Percentiles rank a stretch among this genome's conserved stretches.
Conservation (phyloP, 64 coral and sea anemone genomes). For the Montipora efflorescens region DNA sequence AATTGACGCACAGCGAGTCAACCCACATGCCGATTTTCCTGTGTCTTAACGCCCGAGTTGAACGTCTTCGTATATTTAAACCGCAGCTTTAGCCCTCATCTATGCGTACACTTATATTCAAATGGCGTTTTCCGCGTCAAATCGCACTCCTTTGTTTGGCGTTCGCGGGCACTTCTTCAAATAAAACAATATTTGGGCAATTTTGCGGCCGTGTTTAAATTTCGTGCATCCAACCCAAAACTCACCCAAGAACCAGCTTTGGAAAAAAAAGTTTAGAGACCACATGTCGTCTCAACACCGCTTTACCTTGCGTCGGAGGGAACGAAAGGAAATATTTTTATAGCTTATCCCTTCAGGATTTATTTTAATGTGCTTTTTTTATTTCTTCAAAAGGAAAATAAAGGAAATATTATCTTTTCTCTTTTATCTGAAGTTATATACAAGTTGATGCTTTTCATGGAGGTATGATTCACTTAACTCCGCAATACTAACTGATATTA, state of each 20-base stretch:
- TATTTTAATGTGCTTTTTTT: constrained; percentile 95
- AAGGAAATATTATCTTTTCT: constrained; percentile 75
- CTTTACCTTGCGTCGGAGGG: not conserved
- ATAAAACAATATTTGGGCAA: constrained; percentile 98
- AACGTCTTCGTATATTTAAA: constrained; percentile 91
- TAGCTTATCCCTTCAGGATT: not conserved
- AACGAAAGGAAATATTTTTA: not conserved
- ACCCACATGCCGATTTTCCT: constrained; percentile 81
- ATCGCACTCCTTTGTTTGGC: constrained; percentile 85
- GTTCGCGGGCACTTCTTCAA: constrained; percentile 93
- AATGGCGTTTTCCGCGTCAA: constrained; percentile 85
- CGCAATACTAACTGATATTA: constrained; percentile 80
- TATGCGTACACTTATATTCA: constrained; percentile 95
- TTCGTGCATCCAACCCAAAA: constrained; percentile 72
- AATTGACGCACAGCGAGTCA: constrained; percentile 93
- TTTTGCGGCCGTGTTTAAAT: constrained; percentile 80
- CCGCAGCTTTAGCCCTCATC: constrained; percentile 84
- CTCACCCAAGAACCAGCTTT: constrained; percentile 16
- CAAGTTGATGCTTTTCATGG: constrained; percentile 69
- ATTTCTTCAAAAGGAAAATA: constrained; percentile 98
- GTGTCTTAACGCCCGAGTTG: constrained; percentile 92
- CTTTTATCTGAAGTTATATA: constrained; percentile 92
- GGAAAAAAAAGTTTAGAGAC: not conserved
- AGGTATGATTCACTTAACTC: constrained; percentile 84
- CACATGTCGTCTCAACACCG: not conserved